Conservation (phyloP, 2,113 vertebrate genomes). For the Elephas maximus region DNA sequence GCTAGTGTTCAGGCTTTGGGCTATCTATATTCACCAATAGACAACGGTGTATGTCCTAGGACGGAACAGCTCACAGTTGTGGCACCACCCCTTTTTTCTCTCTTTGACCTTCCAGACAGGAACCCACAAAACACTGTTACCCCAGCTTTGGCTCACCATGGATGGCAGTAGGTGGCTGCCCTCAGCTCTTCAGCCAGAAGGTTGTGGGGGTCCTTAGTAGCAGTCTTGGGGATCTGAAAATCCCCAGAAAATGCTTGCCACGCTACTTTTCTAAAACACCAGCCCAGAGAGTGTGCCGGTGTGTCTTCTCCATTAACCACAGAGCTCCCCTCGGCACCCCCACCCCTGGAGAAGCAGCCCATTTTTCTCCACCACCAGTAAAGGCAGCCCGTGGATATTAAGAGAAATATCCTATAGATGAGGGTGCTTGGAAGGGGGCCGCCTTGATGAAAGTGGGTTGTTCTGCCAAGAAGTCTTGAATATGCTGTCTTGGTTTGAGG, state of each 20-base stretch:
- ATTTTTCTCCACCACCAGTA: conserved; percentile 65
- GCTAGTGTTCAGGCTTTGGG: not conserved
- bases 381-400: conserved; percentile 22
- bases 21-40: not conserved
- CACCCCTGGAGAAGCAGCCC: not conserved
- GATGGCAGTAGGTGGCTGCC: not conserved
- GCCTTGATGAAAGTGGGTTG: conserved; percentile 86
- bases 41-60: fast-evolving
- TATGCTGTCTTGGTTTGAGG: conserved; percentile 79
- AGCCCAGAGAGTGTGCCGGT: not conserved
- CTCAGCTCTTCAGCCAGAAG: not conserved
- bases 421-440: conserved; percentile 75
- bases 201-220: not conserved
- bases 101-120: not conserved
- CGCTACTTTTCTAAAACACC: not conserved
- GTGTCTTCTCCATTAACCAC: conserved; percentile 53
- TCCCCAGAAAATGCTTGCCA: not conserved
- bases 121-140: not conserved
- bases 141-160: not conserved
- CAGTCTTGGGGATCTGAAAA: not conserved
- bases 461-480: conserved; percentile 85
- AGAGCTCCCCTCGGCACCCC: conserved; percentile 31
- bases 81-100: not conserved
- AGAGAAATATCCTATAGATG: conserved; percentile 80
- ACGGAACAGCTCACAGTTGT: not conserved